Evolutionary conservation across 2,888 invertebrate genomes (phyloP), one percentile per base, ranked within the genome.

Genomic region (Chrysolina oricalcia): DNA sequence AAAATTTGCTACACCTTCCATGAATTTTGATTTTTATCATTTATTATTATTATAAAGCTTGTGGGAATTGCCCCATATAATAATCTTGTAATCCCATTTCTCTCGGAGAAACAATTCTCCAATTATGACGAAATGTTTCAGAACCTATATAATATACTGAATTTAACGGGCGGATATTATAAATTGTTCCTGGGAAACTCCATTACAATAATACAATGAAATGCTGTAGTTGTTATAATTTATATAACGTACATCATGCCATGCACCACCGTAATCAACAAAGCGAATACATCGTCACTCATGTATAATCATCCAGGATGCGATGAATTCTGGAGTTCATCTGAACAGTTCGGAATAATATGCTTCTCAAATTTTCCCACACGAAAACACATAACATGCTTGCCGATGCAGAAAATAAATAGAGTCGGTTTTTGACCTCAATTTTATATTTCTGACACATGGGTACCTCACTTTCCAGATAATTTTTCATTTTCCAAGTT

Each of bases 151-250:
- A 27, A 6, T 59, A 27, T 35, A 59, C 59, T n/a, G n/a, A 27
- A 59, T 59, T 59, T 3, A 59, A 35, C 35, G n/a, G 59, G n/a
- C 59, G n/a, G 35, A 27, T 35, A 35, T 59, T 59, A 59, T 27
- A 17, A 59, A 59, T 59, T 59, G 27, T 59, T 35, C 23, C 59
- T n/a, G 35, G 23, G 59, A n/a, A 59, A 59, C 59, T 35, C 23
- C 17, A 35, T 35, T 35, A 59, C 23, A 27, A 59, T 59, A 27
- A 15, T n/a, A 59, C n/a, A 23, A 59, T 59, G 59, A 15, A 35
- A 27, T 27, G 59, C 59, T 8, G 5, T 6, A 27, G n/a, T 59
- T 13, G 35, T n/a, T n/a, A 35, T 59, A 59, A 59, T 59, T 59
- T 59, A 35, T 59, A 23, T 59, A 59, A 59, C 59, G 6, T 59